A percentile compares a stretch with the other conserved stretches of the same genome.
Conservation (phyloP, 1,140 invertebrate genomes). For the Bradysia coprophila region DNA sequence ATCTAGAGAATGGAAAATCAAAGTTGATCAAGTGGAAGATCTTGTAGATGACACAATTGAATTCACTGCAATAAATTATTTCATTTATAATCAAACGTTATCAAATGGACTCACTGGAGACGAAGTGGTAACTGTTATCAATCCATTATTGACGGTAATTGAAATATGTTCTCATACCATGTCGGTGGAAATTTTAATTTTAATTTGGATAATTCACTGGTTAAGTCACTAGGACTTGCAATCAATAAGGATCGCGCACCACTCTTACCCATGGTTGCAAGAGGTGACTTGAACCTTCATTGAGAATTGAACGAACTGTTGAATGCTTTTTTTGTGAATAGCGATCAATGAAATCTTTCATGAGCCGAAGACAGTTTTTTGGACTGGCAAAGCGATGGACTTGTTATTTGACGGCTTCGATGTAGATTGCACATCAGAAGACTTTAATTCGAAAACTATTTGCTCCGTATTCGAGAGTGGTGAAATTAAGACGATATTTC, state of each 20-base stretch:
- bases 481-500: not conserved
- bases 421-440: conserved; percentile 40
- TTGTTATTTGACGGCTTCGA: conserved; percentile 47
- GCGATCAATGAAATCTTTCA: conserved; percentile 37
- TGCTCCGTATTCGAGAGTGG: not conserved
- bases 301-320: too few relatives aligned
- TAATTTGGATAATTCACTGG: conserved; percentile 5
- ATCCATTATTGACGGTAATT: not conserved
- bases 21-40: not conserved
- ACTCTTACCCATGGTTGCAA: conserved; percentile 20
- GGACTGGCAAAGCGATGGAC: conserved; percentile 39
- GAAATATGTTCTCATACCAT: not conserved
- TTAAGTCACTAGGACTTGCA: conserved; percentile 10
- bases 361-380: conserved; percentile 35
- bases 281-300: too few relatives aligned
- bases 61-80: too few relatives aligned
- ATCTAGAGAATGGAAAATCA: not conserved
- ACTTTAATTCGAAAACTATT: not conserved
- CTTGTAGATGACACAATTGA: too few relatives aligned
- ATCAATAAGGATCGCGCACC: conserved; percentile 35
- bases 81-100: too few relatives aligned
- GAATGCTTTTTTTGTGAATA: conserved; percentile 35
- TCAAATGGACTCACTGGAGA: too few relatives aligned
- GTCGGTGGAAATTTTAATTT: not conserved
- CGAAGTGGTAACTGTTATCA: not conserved